Base-by-base conservation (phyloP, 2,888 invertebrate species). In the Melanophora roralis region DNA sequence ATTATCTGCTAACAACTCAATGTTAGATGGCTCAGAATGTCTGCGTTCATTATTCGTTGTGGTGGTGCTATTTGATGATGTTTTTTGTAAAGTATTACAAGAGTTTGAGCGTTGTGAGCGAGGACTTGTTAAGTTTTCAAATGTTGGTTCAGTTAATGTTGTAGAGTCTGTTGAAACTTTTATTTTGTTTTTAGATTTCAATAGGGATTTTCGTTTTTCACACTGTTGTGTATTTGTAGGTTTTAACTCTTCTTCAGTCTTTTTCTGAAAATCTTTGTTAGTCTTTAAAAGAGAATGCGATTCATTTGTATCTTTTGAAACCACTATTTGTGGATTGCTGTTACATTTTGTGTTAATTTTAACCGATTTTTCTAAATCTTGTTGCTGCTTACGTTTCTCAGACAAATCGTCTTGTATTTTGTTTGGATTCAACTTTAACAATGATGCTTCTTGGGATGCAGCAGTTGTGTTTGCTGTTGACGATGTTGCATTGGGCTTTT, bases 71-170 rank as follows among this genome's bases (percentile, higher is more conserved):
- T 49, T 9, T 8, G 47, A 4, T 55, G 49, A 12, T 47, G 55
- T 3, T 32, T 57, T 74, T 21, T 23, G n/a, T n/a, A 16, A n/a
- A 32, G 59, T 64, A n/a, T 77, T 82, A 14, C 78, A 68, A 5
- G 84, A 84, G 57, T 82, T 82, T 0, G 84, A 82, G 5, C 83
- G 82, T 34, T 83, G 79, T 5, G 77, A 69, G 21, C 83, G 83
- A 6, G 83, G 82, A 53, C 82, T 84, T 14, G 65, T 78, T 7
- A 55, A 32, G 34, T 55, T 27, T 6, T 27, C 4, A 27, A 6
- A 43, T 12, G 51, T 2, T 1, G 5, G 2, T 14, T 40, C 40
- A 43, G 0, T 12, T 34, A 19, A 2, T 27, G 36, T 11, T 6
- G 14, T 5, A 21, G 14, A n/a, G 12, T 59, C 76, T 19, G n/a